A percentile compares a stretch with the other conserved stretches of the same genome.
Evolutionary conservation across 2,113 vertebrate species (phyloP).

Genomic region (Ciconia maguari): DNA sequence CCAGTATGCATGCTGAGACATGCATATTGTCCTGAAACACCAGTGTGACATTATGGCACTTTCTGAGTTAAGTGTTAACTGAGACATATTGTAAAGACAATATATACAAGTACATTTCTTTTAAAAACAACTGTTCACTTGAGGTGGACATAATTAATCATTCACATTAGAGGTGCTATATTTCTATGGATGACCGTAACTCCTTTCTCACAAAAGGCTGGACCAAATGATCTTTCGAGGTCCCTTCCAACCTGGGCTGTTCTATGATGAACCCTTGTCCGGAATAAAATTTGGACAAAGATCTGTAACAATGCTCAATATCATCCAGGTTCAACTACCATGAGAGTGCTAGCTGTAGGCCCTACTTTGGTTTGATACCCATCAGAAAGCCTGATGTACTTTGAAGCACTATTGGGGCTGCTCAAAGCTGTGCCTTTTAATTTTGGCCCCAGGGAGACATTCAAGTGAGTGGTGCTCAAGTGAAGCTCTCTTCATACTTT

Average conservation of each 20-base stretch:
- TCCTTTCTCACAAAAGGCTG: neutral
- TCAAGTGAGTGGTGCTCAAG: neutral
- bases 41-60: neutral
- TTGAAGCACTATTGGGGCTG: neutral
- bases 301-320: neutral
- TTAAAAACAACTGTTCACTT: neutral
- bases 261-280: neutral
- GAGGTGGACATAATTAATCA: neutral
- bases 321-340: neutral
- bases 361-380: neutral
- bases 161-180: neutral
- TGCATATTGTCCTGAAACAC: neutral
- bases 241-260: neutral
- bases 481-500: neutral
- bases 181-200: neutral
- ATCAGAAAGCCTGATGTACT: neutral
- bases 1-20: neutral
- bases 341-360: neutral
- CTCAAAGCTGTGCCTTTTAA: neutral
- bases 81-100: neutral
- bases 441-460: neutral
- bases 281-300: neutral
- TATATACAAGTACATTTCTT: neutral
- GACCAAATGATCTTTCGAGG: neutral
- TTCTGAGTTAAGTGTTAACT: neutral